A percentile compares a stretch with the other conserved stretches of the same genome.
Conservation (phyloP, 92 coral and sea anemone species). For the Epizoanthus ramosus region DNA sequence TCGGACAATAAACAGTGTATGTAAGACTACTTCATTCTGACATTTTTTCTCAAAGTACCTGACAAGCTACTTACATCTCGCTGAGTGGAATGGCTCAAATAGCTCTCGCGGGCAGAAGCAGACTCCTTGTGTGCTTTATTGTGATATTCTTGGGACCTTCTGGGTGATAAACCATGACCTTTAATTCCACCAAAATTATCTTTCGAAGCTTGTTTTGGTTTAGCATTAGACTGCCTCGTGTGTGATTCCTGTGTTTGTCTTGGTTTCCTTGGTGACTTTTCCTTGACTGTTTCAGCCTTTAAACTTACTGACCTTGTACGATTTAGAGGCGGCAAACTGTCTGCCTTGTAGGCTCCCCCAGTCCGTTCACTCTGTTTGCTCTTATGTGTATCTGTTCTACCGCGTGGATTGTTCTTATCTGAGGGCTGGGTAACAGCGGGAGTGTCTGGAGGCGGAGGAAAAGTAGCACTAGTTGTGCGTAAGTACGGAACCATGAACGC, state of each 20-base stretch:
- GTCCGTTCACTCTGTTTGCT: conserved; percentile 40
- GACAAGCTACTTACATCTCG: conserved; percentile 14
- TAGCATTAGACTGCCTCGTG: neutral
- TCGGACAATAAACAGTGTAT: too few species aligned
- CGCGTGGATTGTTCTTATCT: conserved; percentile 1
- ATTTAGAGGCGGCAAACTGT: conserved; percentile 25
- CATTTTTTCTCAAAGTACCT: too few species aligned
- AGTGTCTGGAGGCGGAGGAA: conserved; percentile 64
- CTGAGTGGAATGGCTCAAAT: neutral
- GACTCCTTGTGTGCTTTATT: neutral
- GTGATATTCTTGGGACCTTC: neutral
- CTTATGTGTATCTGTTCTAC: conserved; percentile 19
- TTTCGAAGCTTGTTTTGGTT: conserved; percentile 16
- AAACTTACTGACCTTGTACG: neutral
- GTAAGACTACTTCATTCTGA: too few species aligned
- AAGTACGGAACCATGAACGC: conserved; percentile 84
- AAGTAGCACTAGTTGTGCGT: conserved; percentile 87
- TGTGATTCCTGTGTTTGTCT: neutral
- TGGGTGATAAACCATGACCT: neutral
- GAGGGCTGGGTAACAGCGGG: conserved; percentile 32
- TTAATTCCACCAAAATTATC: neutral
- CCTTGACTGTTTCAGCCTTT: neutral
- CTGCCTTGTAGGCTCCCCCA: conserved; percentile 18
- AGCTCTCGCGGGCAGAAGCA: neutral
- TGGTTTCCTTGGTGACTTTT: conserved; percentile 10